phyloP scores from a whole-genome alignment of 2,888 invertebrate genomes.

The Heliconius hortense region DNA sequence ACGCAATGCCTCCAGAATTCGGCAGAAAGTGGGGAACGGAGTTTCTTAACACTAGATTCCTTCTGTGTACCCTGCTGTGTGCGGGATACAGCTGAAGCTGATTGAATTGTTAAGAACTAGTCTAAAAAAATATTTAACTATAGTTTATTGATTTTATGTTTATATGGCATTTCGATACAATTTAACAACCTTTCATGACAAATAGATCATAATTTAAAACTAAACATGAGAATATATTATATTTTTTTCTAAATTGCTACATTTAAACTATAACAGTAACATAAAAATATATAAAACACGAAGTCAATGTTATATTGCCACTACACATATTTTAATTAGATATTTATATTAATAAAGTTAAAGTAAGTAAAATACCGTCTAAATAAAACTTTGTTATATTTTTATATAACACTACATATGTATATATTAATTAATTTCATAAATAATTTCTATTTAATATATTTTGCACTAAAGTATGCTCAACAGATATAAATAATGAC shows the following conservation, averaged over 20 bases:
- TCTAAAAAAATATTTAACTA: constrained; percentile 1
- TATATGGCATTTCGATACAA: constrained; percentile 8
- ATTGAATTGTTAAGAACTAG: neutral
- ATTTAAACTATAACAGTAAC: neutral
- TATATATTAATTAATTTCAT: constrained; percentile 4
- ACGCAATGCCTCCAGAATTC: no score
- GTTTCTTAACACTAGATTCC: no score
- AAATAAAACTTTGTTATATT: neutral
- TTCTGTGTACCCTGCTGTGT: no score
- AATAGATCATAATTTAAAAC: neutral
- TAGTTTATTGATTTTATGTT: neutral
- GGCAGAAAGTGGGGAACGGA: no score
- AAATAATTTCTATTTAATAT: neutral
- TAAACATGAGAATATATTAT: neutral
- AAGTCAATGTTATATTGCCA: neutral
- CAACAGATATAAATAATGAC: neutral
- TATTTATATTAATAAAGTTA: neutral
- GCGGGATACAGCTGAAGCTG: no score
- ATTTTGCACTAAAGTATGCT: neutral
- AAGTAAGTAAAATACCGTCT: neutral
- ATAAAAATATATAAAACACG: neutral
- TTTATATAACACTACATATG: neutral
- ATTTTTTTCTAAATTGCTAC: neutral
- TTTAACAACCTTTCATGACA: constrained; percentile 3
- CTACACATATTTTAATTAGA: neutral